These are phyloP conservation scores for Eudemis profundana DNA, from an alignment of 2,888 invertebrate species.

Conservation along the genomic window DNA sequence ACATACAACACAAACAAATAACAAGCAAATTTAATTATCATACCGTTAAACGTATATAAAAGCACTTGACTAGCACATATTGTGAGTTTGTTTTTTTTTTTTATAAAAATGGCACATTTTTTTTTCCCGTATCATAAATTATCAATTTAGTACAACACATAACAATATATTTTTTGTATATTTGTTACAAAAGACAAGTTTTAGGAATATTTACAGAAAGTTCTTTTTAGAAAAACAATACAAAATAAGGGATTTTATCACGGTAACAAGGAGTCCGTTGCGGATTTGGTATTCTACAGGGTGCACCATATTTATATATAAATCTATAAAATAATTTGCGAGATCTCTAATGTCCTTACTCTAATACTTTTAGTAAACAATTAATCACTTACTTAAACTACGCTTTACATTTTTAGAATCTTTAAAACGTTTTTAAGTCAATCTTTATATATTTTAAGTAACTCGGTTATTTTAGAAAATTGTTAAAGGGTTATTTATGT, in stretches of 20 bases:
- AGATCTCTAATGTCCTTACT: conserved; percentile 61
- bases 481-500: conserved; percentile 36
- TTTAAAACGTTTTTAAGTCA: conserved; percentile 43
- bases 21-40: conserved; percentile 85
- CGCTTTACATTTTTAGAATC: conserved; percentile 45
- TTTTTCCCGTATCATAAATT: conserved; percentile 65
- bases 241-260: conserved; percentile 52
- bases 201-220: conserved; percentile 76
- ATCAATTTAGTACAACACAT: conserved; percentile 72
- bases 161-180: conserved; percentile 64
- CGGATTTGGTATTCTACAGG: conserved; percentile 61
- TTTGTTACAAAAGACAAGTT: conserved; percentile 64
- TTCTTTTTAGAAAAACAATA: conserved; percentile 59
- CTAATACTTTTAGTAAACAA: conserved; percentile 70
- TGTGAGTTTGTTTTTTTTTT: conserved; percentile 56
- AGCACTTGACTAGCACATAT: conserved; percentile 82
- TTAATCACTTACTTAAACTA: conserved; percentile 54
- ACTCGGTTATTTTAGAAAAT: conserved; percentile 45
- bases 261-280: conserved; percentile 49
- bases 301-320: conserved; percentile 79
- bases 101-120: conserved; percentile 80
- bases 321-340: conserved; percentile 71
- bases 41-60: conserved; percentile 72
- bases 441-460: conserved; percentile 44
- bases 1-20: conserved; percentile 59